Percentiles rank a stretch among this genome's conserved stretches.
Evolutionary conservation across 2,888 invertebrate species (phyloP).

Genomic region (Eubasilissa splendida): DNA sequence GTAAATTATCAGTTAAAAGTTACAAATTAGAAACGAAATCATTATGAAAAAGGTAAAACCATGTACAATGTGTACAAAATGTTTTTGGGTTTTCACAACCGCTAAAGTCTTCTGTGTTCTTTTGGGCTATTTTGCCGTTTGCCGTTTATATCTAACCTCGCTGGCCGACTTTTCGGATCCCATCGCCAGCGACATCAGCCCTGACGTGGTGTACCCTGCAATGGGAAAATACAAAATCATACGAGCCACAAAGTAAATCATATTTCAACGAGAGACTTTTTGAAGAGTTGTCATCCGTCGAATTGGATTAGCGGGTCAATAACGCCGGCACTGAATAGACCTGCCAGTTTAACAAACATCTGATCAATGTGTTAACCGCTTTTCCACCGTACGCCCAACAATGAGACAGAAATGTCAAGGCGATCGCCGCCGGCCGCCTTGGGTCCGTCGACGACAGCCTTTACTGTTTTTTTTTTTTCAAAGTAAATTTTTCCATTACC

Average conservation of each 20-base stretch:
- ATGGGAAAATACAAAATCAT: too few species aligned
- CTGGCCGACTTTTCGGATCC: too few species aligned
- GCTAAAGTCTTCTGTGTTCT: too few species aligned
- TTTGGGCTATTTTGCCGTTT: too few species aligned
- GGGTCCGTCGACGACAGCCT: constrained; percentile 28
- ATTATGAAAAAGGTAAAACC: too few species aligned
- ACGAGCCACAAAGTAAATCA: constrained; percentile 1
- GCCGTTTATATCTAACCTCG: too few species aligned
- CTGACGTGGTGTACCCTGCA: too few species aligned
- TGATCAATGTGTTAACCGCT: constrained; percentile 28
- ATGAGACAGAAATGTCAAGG: constrained; percentile 44
- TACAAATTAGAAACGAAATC: too few species aligned
- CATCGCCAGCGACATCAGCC: too few species aligned
- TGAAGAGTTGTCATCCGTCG: constrained; percentile 22
- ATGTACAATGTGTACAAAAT: too few species aligned
- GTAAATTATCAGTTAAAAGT: too few species aligned
- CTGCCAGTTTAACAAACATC: constrained; percentile 32
- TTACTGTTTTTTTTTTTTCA: neutral
- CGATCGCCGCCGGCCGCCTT: constrained; percentile 4
- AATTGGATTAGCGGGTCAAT: constrained; percentile 48
- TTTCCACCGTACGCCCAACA: constrained; percentile 37
- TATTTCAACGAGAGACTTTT: neutral
- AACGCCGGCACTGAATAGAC: constrained; percentile 42
- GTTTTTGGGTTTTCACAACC: too few species aligned
- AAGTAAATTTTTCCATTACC: neutral